A percentile compares a stretch with the other conserved stretches of the same genome.
These are phyloP conservation scores for Trogon melanurus DNA, from an alignment of 2,113 vertebrate species.

Conservation along the genomic window DNA sequence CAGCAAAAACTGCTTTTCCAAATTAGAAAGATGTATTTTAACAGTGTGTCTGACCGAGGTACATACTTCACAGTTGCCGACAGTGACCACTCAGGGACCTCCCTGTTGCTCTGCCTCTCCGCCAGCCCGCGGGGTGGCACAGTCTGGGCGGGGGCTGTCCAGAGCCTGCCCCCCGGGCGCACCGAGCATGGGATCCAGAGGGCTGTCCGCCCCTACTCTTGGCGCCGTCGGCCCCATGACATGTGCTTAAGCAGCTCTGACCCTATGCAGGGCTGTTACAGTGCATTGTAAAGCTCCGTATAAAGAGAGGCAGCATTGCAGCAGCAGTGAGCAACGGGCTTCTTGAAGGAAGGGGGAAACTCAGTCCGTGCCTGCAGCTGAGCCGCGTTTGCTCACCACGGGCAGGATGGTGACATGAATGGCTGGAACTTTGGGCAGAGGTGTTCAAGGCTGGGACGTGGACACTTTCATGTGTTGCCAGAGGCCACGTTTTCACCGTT, in stretches of 20 bases:
- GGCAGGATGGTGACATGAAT: neutral
- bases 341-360: neutral
- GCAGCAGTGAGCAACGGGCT: neutral
- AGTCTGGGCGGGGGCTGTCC: neutral
- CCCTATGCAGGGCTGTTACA: neutral
- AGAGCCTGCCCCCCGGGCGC: neutral
- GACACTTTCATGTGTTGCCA: neutral
- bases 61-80: accelerated
- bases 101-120: neutral
- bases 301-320: neutral
- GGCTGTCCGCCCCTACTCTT: neutral
- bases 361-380: neutral
- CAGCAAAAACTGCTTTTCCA: conserved; percentile 8
- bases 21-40: conserved; percentile 13
- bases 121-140: neutral
- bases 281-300: neutral
- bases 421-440: neutral
- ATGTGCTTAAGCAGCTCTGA: neutral
- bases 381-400: accelerated
- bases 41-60: neutral
- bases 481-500: neutral
- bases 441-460: neutral
- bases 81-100: neutral
- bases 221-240: neutral
- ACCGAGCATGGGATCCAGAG: neutral